A percentile compares a stretch with the other conserved stretches of the same genome.
These are phyloP conservation scores for Pangasius sanitwongsei DNA, from an alignment of 2,797 vertebrate genomes.

Conservation along the genomic window DNA sequence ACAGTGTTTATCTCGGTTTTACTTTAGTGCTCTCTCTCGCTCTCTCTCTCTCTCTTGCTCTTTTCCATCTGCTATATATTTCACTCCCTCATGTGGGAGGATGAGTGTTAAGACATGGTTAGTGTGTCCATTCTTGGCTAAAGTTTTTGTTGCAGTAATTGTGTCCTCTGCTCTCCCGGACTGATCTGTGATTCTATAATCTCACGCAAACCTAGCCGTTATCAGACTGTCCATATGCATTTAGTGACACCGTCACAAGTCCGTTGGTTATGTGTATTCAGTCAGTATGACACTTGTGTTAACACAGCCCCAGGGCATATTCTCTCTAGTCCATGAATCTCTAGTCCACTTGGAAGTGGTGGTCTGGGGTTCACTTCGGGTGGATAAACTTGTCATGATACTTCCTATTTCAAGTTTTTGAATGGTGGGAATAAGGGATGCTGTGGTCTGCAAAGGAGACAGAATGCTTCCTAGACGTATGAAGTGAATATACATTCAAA, in stretches of 20 bases:
- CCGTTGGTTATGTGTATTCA: not conserved
- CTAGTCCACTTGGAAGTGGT: not conserved
- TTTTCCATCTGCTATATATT: not conserved
- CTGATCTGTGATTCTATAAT: conserved; percentile 4
- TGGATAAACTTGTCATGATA: no score
- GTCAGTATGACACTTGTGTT: not conserved
- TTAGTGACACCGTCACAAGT: not conserved
- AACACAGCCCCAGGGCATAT: not conserved
- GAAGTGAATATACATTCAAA: not conserved
- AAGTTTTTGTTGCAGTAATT: conserved; percentile 45
- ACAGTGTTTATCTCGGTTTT: conserved; percentile 14
- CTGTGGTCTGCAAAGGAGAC: not conserved
- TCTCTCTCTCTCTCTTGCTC: not conserved
- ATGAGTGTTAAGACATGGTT: conserved; percentile 47
- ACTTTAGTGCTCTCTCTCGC: not conserved
- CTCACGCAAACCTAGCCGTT: not conserved
- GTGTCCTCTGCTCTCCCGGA: not conserved
- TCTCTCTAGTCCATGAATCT: not conserved
- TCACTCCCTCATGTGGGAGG: conserved; percentile 28
- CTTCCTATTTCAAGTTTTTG: not conserved
- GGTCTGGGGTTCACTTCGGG: not conserved
- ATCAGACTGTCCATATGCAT: not conserved
- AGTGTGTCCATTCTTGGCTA: conserved; percentile 61
- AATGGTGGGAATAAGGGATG: not conserved
- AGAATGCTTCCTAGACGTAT: not conserved